Conservation (phyloP, 2,888 invertebrate species). For the Willowsia nigromaculata region DNA sequence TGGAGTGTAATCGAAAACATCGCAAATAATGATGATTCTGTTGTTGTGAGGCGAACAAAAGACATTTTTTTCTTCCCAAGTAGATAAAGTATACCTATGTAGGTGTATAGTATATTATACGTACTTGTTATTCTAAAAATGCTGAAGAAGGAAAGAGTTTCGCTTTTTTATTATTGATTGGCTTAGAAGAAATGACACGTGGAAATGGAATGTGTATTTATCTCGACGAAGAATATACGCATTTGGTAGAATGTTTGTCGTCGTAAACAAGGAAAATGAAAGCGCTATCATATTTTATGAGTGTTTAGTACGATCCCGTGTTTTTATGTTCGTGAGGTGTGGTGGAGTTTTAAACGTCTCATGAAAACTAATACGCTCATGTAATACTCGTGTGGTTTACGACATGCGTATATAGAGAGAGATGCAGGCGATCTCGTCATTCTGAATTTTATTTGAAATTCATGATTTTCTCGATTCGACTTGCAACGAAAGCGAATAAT, state of each 20-base stretch:
- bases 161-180: neutral
- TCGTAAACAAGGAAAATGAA: conserved; percentile 2
- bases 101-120: too few species aligned
- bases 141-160: neutral
- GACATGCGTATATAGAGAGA: conserved; percentile 13
- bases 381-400: neutral
- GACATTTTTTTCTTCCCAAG: too few species aligned
- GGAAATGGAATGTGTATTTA: neutral
- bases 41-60: too few species aligned
- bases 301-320: neutral
- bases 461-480: neutral
- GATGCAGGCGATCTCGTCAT: neutral
- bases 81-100: too few species aligned
- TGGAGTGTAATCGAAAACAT: too few species aligned
- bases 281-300: neutral
- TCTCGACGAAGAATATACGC: neutral
- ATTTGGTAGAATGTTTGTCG: neutral
- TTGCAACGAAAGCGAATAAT: neutral
- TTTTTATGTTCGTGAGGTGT: conserved; percentile 6
- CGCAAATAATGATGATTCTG: too few species aligned
- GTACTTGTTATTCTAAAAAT: neutral
- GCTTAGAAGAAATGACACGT: neutral
- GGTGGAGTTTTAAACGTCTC: neutral
- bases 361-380: neutral
- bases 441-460: neutral